These are phyloP conservation scores for Dasyprocta punctata DNA, from an alignment of 2,113 vertebrate genomes.

Conservation along the genomic window DNA sequence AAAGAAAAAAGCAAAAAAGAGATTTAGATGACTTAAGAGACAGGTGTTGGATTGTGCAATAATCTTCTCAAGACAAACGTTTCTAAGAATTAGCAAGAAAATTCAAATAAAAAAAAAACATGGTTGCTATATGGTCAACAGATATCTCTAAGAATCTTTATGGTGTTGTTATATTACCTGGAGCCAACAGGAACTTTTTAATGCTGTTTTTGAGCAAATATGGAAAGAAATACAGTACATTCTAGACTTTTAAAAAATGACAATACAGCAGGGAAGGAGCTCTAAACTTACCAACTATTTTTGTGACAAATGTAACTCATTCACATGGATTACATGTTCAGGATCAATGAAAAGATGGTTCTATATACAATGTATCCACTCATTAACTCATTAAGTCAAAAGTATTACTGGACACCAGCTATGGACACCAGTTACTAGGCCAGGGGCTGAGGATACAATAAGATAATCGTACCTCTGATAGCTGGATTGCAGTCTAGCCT, in stretches of 20 bases:
- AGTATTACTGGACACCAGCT: neutral
- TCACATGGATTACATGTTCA: neutral
- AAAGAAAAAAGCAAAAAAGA: neutral
- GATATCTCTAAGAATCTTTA: neutral
- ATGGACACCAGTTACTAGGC: neutral
- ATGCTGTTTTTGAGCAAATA: slow-evolving; percentile 20
- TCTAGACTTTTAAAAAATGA: slow-evolving; percentile 31
- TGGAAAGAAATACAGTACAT: slow-evolving; percentile 42
- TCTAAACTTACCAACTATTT: slow-evolving; percentile 48
- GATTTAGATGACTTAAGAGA: neutral
- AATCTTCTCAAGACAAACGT: neutral
- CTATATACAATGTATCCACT: slow-evolving; percentile 21
- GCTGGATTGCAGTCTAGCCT: neutral
- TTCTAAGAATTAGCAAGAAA: slow-evolving; percentile 39
- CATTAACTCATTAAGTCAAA: slow-evolving; percentile 13
- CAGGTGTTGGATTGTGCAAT: neutral
- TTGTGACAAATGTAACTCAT: neutral
- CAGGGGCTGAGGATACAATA: neutral
- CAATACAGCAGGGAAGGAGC: neutral
- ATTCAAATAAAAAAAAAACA: neutral
- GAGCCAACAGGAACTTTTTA: neutral
- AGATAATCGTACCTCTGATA: neutral
- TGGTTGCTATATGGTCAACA: neutral
- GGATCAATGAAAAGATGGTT: neutral
- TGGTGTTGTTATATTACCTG: neutral